Evolutionary conservation across 2,797 vertebrate genomes (phyloP).

Genomic region (Enteromius treurensis): DNA sequence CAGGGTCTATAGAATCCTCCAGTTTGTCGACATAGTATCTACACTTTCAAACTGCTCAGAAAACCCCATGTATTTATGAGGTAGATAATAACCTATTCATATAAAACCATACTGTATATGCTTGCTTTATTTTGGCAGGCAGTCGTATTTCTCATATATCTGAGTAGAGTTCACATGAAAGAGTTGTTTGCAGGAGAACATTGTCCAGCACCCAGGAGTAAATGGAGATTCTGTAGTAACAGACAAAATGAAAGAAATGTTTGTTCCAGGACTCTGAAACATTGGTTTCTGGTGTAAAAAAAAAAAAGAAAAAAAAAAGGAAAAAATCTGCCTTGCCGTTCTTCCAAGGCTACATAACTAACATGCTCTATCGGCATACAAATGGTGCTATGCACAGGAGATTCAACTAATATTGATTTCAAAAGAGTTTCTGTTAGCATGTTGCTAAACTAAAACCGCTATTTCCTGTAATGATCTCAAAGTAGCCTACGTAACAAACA

Average conservation of each 20-base stretch:
- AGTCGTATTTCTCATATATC: not conserved
- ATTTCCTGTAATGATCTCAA: not conserved
- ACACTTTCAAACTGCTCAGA: not conserved
- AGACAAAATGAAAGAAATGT: not conserved
- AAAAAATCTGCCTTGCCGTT: not conserved
- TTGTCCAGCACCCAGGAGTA: not conserved
- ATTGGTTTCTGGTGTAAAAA: not conserved
- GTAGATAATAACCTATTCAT: not conserved
- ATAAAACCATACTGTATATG: not conserved
- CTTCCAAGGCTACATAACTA: too few relatives aligned
- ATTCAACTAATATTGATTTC: not conserved
- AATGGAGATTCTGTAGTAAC: not conserved
- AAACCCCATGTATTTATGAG: not conserved
- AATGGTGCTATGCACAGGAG: not conserved
- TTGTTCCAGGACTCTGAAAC: not conserved
- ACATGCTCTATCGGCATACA: accelerated
- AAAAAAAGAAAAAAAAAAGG: not conserved
- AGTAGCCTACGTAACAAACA: not conserved
- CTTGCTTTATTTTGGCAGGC: not conserved
- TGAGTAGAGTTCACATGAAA: not conserved
- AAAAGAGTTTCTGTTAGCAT: not conserved
- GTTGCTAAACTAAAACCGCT: not conserved
- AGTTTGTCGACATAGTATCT: not conserved
- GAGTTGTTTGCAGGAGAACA: not conserved
- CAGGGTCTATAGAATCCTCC: conserved; percentile 13